phyloP scores from a whole-genome alignment of 1,140 invertebrate genomes.

The Drosophila ohnishii region DNA sequence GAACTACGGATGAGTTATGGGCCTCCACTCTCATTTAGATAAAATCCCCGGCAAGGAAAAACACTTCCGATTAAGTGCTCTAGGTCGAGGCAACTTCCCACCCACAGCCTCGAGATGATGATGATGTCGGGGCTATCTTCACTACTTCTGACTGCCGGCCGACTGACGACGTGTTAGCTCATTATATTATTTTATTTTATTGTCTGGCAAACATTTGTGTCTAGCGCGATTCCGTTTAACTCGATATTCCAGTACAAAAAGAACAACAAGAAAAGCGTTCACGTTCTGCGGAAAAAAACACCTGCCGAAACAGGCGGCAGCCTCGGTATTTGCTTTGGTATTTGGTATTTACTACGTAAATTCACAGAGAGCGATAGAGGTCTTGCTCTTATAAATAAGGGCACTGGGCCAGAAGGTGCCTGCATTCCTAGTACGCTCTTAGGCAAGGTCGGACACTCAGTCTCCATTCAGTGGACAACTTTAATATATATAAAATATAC shows the following conservation, averaged over 20 bases:
- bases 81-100: conserved; percentile 45
- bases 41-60: conserved; percentile 23
- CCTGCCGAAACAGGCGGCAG: conserved; percentile 35
- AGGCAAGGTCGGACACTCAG: conserved; percentile 24
- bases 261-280: not conserved
- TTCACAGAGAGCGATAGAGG: conserved; percentile 3
- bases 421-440: conserved; percentile 14
- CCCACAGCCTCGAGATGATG: not conserved
- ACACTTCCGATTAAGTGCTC: conserved; percentile 47
- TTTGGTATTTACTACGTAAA: conserved; percentile 44
- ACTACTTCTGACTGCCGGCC: conserved; percentile 4
- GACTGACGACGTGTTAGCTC: conserved; percentile 22
- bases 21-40: conserved; percentile 20
- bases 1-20: conserved; percentile 31
- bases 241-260: conserved; percentile 32
- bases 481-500: not conserved
- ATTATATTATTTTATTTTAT: conserved; percentile 52
- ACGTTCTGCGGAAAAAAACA: conserved; percentile 61
- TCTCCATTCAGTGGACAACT: conserved; percentile 5
- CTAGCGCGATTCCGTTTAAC: conserved; percentile 66
- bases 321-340: conserved; percentile 32
- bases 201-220: conserved; percentile 69
- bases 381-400: conserved; percentile 42
- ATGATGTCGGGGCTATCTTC: conserved; percentile 8
- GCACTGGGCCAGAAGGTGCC: conserved; percentile 15